A percentile compares a stretch with the other conserved stretches of the same genome.
Evolutionary conservation across 2,113 vertebrate genomes (phyloP).

Genomic region (Lycaon pictus): DNA sequence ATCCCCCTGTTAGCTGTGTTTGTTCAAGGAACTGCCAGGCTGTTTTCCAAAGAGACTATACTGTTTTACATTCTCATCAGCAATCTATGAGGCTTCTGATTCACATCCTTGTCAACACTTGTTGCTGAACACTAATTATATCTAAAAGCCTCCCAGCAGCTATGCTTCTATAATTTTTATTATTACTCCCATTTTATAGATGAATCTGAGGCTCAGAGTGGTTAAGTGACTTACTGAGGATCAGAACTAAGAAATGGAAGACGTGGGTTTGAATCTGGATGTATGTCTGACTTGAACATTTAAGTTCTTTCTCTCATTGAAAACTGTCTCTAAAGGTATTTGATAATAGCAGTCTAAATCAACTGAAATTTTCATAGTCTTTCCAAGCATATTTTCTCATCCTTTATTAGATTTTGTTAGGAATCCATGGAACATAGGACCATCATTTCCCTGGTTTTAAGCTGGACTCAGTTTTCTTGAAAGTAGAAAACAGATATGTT

Average conservation of each 20-base stretch:
- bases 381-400: not conserved
- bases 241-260: not conserved
- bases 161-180: not conserved
- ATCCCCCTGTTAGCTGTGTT: not conserved
- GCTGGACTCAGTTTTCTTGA: slow-evolving; percentile 1
- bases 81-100: not conserved
- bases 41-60: not conserved
- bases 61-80: slow-evolving; percentile 7
- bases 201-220: not conserved
- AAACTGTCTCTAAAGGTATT: not conserved
- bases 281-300: not conserved
- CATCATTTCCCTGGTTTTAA: not conserved
- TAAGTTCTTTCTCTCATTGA: not conserved
- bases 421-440: not conserved
- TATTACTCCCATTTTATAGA: not conserved
- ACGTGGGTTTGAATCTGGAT: slow-evolving; percentile 5
- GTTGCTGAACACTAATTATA: slow-evolving; percentile 9
- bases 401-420: slow-evolving; percentile 37
- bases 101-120: not conserved
- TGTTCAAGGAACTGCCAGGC: not conserved
- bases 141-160: not conserved
- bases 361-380: slow-evolving; percentile 29
- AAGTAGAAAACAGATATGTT: slow-evolving; percentile 21
- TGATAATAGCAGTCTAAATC: not conserved
- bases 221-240: not conserved